Evolutionary conservation across 1,140 invertebrate genomes (phyloP), one percentile per base, ranked within the genome.

Genomic region (Saccostrea cuccullata): DNA sequence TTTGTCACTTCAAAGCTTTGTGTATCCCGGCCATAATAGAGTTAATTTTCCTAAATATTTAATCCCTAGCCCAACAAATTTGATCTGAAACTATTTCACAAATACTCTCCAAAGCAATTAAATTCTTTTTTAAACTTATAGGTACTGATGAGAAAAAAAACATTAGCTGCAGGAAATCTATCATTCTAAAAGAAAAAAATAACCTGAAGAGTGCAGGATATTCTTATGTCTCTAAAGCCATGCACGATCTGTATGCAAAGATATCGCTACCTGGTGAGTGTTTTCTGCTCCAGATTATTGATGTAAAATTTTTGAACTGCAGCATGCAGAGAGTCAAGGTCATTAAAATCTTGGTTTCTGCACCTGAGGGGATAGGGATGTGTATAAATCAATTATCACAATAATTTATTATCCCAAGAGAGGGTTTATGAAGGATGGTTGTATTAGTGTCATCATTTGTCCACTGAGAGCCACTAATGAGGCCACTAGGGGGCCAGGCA

Each of bases 301-400:
- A 77, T 77, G 70, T 30, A 40, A 26, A 77, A 36, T 30, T 77
- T 77, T 77, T 26, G 26, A 77, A 23, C 23, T 77, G 70, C 23
- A 77, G 30, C 70, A 77, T 77, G 30, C 70, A 30, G 70, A 77
- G 70, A 30, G 70, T 77, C 70, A 77, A 77, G 70, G 70, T 77
- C 70, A 77, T 77, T 77, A 30, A 4, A 77, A 77, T 15, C 26
- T 36, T 77, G 30, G 70, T 15, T 36, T 77, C 70, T 77, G 70
- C 70, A 77, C 70, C 70, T 77, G 70, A 77, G 58, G 70, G 70
- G 70, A 17, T 30, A 13, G 70, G 30, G 70, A 77, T 30, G 23
- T 77, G 70, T 77, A 36, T 77, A 77, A 77, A 77, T 77, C 70
- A 77, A 77, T 77, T 77, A 77, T 77, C 70, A 77, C 70, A 77